Evolutionary conservation across 2,888 invertebrate species (phyloP), one percentile per base, ranked within the genome.

Genomic region (Loripinus fragilis): DNA sequence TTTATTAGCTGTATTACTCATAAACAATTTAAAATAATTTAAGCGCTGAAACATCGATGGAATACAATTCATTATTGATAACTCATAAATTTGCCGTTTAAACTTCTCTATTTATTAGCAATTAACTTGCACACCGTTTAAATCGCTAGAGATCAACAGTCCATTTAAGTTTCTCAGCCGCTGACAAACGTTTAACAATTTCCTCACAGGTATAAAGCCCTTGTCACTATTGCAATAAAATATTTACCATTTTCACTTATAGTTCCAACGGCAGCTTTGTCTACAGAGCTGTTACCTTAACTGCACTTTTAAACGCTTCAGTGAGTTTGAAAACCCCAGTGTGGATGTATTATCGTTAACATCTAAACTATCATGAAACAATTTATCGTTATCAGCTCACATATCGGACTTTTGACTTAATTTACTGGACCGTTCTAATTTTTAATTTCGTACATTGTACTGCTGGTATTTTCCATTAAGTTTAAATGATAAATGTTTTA

Each of bases 371-470:
- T 60, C 60, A 60, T 60, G 33, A 60, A 60, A 60, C 60, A 60
- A 60, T 60, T 60, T 60, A 60, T 33, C 60, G 60, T 60, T 60
- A 60, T 60, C 60, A 60, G 60, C 60, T 60, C 60, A 28, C 60
- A 60, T 60, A 60, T 60, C 55, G n/a, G 23, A 33, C 50, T 30
- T 74, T 74, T 74, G 38, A 74, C 23, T 70, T 45, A 41, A 65
- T 15, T 50, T 70, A 70, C 23, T 35, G 55, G 50, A 70, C 70
- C 75, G 66, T 20, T 33, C 64, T 64, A 71, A 33, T 65, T 75
- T 75, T 75, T 71, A 75, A 75, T 75, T 75, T 71, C 75, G 69
- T 75, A 65, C 75, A 64, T 64, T 65, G 64, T 75, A 64, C 35
- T 50, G 33, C 30, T 48, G 52, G 35, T 50, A 70, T 48, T 70